Percentiles rank a stretch among this genome's conserved stretches.
phyloP scores from a whole-genome alignment of 2,797 vertebrate genomes.

The Bucorvus abyssinicus region DNA sequence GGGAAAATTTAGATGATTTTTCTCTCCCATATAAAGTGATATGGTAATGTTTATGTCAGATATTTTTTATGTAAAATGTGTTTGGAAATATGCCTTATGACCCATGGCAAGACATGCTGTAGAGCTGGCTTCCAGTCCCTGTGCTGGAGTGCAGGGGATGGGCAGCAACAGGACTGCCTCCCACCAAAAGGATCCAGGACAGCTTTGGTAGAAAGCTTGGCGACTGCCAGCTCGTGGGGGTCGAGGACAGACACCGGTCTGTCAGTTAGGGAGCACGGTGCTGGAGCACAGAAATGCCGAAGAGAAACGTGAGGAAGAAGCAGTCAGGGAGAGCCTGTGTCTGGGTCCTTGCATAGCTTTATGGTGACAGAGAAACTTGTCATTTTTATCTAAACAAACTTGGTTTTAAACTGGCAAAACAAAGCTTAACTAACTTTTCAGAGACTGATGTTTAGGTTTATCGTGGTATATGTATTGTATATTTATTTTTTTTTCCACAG shows the following conservation, averaged over 20 bases:
- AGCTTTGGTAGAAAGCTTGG: neutral
- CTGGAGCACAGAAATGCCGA: accelerated
- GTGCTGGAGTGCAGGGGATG: neutral
- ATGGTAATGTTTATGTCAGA: neutral
- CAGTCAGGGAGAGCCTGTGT: slow-evolving; percentile 12
- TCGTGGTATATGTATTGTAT: slow-evolving; percentile 79
- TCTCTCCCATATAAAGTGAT: neutral
- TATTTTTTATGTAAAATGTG: neutral
- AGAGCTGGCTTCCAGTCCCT: neutral
- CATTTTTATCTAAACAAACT: slow-evolving; percentile 60
- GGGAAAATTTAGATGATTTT: neutral
- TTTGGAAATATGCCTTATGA: neutral
- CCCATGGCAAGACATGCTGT: neutral
- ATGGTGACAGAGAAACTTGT: slow-evolving; percentile 24
- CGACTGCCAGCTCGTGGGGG: neutral
- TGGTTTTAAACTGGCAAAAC: slow-evolving; percentile 69
- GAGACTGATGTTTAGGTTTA: slow-evolving; percentile 73
- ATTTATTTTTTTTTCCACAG: slow-evolving; percentile 85
- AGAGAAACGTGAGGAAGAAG: neutral
- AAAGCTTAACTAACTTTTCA: slow-evolving; percentile 68
- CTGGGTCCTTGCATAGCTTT: slow-evolving; percentile 41
- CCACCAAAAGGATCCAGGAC: neutral
- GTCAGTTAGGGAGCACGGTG: neutral
- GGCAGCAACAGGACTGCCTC: neutral
- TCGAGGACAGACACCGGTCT: neutral